A percentile compares a stretch with the other conserved stretches of the same genome.
Conservation (phyloP, 2,888 invertebrate species). For the Stenodema calcarata region DNA sequence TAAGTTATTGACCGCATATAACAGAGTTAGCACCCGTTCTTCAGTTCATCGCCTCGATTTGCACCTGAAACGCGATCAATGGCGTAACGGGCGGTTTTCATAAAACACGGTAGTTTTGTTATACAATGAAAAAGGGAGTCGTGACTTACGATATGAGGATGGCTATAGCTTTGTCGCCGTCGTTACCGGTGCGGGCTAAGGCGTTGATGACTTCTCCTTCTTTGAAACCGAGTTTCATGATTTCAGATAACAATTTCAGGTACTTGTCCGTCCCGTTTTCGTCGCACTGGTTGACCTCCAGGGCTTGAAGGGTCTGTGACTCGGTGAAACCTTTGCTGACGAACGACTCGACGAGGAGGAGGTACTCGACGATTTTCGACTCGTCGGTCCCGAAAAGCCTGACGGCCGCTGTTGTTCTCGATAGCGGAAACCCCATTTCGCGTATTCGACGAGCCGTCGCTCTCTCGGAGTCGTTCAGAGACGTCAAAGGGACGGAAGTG, state of each 20-base stretch:
- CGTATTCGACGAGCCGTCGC: slow-evolving; percentile 66
- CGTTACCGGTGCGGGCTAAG: slow-evolving; percentile 77
- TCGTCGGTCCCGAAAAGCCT: slow-evolving; percentile 79
- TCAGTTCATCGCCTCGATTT: not conserved
- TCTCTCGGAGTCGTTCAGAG: slow-evolving; percentile 30
- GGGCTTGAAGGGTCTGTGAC: slow-evolving; percentile 64
- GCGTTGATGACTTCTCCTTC: slow-evolving; percentile 78
- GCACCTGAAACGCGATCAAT: not conserved
- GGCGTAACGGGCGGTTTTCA: not conserved
- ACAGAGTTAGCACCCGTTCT: not conserved
- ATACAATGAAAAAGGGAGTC: not conserved
- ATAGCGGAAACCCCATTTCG: slow-evolving; percentile 87
- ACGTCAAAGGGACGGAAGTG: not conserved
- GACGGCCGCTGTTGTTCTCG: slow-evolving; percentile 81
- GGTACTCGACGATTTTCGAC: slow-evolving; percentile 73
- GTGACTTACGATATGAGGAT: slow-evolving; percentile 67
- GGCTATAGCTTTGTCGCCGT: slow-evolving; percentile 85
- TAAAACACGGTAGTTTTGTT: not conserved
- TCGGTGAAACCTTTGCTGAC: slow-evolving; percentile 64
- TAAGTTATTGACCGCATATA: not conserved
- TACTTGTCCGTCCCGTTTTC: slow-evolving; percentile 62
- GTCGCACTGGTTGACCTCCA: slow-evolving; percentile 63
- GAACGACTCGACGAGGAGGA: slow-evolving; percentile 70
- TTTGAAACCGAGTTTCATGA: slow-evolving; percentile 82
- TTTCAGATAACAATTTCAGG: slow-evolving; percentile 69